These are phyloP conservation scores for Scaptomyza hsui DNA, from an alignment of 1,140 invertebrate genomes.

Conservation along the genomic window DNA sequence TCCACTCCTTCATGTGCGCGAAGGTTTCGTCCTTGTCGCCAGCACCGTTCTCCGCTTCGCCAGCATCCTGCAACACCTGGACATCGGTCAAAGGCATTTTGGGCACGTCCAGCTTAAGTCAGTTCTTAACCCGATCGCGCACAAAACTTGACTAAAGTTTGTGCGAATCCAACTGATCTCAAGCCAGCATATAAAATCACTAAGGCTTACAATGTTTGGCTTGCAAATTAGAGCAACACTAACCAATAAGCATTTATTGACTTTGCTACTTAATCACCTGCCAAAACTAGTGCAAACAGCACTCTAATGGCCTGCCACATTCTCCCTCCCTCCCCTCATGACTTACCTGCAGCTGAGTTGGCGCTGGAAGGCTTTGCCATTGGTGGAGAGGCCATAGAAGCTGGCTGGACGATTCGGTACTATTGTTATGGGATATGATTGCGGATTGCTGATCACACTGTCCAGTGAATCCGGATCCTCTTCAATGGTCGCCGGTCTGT, in stretches of 20 bases:
- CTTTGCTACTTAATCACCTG: conserved; percentile 47
- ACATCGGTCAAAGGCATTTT: conserved; percentile 70
- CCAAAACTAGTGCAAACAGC: conserved; percentile 28
- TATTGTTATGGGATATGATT: conserved; percentile 82
- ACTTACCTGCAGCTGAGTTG: conserved; percentile 81
- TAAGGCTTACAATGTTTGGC: conserved; percentile 40
- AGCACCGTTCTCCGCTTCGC: conserved; percentile 45
- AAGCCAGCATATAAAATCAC: conserved; percentile 42
- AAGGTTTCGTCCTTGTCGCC: conserved; percentile 65
- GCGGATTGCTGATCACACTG: conserved; percentile 82
- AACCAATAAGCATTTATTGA: conserved; percentile 54
- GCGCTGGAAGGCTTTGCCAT: conserved; percentile 63
- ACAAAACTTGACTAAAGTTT: conserved; percentile 49
- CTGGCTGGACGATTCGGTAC: conserved; percentile 77
- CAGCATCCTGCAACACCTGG: conserved; percentile 63
- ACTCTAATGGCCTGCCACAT: conserved; percentile 30
- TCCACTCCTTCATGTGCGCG: conserved; percentile 68
- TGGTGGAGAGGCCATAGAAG: conserved; percentile 66
- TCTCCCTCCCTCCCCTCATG: background rate
- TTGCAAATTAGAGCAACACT: conserved; percentile 59
- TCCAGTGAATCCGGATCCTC: conserved; percentile 81
- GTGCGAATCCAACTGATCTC: conserved; percentile 7
- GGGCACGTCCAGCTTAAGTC: conserved; percentile 1
- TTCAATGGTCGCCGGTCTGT: conserved; percentile 66
- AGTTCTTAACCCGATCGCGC: conserved; percentile 42